Evolutionary conservation across 2,113 vertebrate genomes (phyloP).

Genomic region (Phoenicopterus ruber): DNA sequence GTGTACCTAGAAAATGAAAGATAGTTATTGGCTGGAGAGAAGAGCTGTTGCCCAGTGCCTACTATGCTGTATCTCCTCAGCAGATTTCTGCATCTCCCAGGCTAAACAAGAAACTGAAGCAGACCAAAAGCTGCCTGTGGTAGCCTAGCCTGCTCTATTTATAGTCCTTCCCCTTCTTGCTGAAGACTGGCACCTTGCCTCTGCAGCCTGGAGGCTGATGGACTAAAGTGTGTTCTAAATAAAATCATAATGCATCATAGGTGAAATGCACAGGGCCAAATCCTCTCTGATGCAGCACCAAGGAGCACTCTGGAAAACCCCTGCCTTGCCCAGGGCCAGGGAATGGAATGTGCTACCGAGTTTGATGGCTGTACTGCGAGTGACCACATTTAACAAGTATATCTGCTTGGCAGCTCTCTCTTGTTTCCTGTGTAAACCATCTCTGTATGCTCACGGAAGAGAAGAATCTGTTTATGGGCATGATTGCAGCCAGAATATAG

Average conservation of each 20-base stretch:
- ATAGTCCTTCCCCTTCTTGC: conserved; percentile 47
- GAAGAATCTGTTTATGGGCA: background rate
- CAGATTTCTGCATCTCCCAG: conserved; percentile 27
- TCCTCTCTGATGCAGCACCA: fast-evolving
- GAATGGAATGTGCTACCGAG: background rate
- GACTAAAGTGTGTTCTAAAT: conserved; percentile 43
- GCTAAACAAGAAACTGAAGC: conserved; percentile 66
- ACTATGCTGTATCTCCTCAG: conserved; percentile 50
- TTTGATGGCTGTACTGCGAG: background rate
- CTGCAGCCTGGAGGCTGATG: conserved; percentile 55
- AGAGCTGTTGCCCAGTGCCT: conserved; percentile 40
- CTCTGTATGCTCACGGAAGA: background rate
- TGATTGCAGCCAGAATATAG: background rate
- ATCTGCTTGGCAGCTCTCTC: background rate
- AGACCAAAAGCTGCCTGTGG: conserved; percentile 70
- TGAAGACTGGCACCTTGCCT: conserved; percentile 68
- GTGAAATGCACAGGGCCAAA: background rate
- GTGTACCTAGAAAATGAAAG: conserved; percentile 36
- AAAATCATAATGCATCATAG: background rate
- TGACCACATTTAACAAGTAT: background rate
- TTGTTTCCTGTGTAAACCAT: background rate
- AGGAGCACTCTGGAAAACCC: background rate
- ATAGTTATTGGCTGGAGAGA: conserved; percentile 47
- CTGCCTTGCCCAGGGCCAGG: background rate
- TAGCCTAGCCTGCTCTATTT: conserved; percentile 71